Percentiles rank a stretch among this genome's conserved stretches.
phyloP scores from a whole-genome alignment of 2,113 vertebrate genomes.

The Ia io region DNA sequence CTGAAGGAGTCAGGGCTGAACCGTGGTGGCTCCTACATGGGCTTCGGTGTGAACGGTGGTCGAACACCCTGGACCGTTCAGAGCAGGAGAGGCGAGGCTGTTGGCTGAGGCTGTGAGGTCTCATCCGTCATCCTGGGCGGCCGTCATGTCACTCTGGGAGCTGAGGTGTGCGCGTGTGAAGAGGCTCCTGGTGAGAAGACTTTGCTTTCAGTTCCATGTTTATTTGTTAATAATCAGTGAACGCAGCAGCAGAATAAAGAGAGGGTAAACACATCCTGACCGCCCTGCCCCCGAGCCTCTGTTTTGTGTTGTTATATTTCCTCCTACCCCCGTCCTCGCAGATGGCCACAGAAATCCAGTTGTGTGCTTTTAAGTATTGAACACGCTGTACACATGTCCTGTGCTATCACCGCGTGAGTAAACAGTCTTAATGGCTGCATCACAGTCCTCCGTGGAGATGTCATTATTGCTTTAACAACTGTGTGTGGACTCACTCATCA shows the following conservation, averaged over 20 bases:
- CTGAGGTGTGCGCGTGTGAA: neutral
- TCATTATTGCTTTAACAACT: neutral
- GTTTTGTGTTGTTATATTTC: neutral
- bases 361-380: neutral
- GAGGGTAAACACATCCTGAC: fast-evolving
- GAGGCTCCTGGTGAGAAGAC: neutral
- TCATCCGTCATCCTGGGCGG: neutral
- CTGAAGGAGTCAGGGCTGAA: neutral
- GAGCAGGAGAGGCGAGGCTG: conserved; percentile 23
- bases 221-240: neutral
- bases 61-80: conserved; percentile 66
- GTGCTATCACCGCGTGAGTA: neutral
- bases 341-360: neutral
- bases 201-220: neutral
- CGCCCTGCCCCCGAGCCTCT: neutral
- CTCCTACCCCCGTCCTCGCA: neutral
- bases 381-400: neutral
- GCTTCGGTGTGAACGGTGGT: conserved; percentile 30
- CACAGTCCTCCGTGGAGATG: neutral
- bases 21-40: neutral
- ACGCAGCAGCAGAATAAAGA: neutral
- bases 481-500: neutral
- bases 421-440: neutral
- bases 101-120: neutral
- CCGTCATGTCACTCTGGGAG: fast-evolving